Percentiles rank a stretch among this genome's conserved stretches.
Evolutionary conservation across 2,797 vertebrate species (phyloP).

Genomic region (Urophycis tenuis): DNA sequence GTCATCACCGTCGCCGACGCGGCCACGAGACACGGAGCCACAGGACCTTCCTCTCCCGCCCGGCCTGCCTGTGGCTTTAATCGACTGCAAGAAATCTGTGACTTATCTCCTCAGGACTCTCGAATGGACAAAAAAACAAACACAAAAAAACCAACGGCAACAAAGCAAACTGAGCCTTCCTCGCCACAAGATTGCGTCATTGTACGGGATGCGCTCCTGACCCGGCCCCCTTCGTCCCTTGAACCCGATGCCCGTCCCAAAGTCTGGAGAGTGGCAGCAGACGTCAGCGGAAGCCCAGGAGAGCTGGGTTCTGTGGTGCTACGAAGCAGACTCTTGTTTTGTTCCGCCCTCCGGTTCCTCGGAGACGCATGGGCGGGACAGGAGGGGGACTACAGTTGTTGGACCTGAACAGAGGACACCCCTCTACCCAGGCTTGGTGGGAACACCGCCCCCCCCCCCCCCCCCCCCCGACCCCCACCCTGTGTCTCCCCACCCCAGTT

Average conservation of each 20-base stretch:
- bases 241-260: not conserved
- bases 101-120: conserved; percentile 67
- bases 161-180: not conserved
- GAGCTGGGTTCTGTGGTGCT: not conserved
- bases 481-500: not conserved
- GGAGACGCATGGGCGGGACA: not conserved
- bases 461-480: conserved; percentile 12
- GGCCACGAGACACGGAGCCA: not conserved
- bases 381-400: not conserved
- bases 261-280: not conserved
- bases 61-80: not conserved
- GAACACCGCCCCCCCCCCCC: conserved; percentile 34
- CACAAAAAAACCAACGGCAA: not conserved
- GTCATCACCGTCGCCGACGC: not conserved
- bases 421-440: conserved; percentile 34
- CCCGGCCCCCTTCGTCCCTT: too few relatives aligned
- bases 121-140: conserved; percentile 52
- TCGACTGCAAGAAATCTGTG: conserved; percentile 34
- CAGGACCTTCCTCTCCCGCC: not conserved
- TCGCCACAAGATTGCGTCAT: not conserved
- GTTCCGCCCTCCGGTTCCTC: not conserved
- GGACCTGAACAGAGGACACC: conserved; percentile 33
- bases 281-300: not conserved
- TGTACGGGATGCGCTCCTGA: not conserved
- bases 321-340: not conserved